Conservation (phyloP, 2,113 vertebrate genomes). For the Poeciliopsis occidentalis region DNA sequence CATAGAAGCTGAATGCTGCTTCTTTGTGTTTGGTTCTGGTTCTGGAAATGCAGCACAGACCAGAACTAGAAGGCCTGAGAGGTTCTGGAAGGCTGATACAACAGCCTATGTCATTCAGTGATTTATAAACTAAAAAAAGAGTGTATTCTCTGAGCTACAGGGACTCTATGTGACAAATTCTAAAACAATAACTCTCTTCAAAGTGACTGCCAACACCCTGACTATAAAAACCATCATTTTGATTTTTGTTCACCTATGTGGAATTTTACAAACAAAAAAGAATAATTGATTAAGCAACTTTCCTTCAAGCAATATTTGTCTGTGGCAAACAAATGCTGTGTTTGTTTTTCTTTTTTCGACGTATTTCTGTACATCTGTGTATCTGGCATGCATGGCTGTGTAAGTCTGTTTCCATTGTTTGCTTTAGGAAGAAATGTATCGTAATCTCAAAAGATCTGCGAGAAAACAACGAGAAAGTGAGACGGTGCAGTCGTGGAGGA, state of each 20-base stretch:
- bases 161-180: background rate
- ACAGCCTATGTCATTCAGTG: no score
- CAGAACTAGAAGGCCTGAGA: no score
- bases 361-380: background rate
- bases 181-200: background rate
- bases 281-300: background rate
- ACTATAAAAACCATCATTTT: background rate
- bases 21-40: no score
- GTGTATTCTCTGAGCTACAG: no score
- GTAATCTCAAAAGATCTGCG: slow-evolving; percentile 12
- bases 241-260: background rate
- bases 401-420: background rate
- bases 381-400: background rate
- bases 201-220: background rate
- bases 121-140: no score
- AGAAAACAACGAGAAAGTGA: slow-evolving; percentile 2
- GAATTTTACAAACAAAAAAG: background rate
- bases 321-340: background rate
- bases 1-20: no score
- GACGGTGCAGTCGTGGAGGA: background rate
- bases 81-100: no score
- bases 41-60: no score
- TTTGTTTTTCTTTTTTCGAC: background rate
- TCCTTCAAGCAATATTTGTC: background rate
- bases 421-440: slow-evolving; percentile 10